These are phyloP conservation scores for Delichon dasypus DNA, from an alignment of 2,797 vertebrate genomes.

Conservation along the genomic window DNA sequence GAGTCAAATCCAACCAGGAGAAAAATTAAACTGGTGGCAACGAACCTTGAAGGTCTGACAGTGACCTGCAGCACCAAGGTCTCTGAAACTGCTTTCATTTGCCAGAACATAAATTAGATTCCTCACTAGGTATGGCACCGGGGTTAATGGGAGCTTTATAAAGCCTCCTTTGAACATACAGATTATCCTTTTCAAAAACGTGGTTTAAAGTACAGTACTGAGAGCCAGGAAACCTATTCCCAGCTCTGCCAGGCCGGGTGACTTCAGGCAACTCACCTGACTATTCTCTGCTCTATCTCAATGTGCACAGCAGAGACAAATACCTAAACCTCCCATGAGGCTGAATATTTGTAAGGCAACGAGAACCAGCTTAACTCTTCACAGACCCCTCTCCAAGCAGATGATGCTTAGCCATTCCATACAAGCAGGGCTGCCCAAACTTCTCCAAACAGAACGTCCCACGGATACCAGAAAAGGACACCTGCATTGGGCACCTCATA, in stretches of 20 bases:
- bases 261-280: constrained; percentile 2
- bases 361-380: not conserved
- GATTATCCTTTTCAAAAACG: constrained; percentile 56
- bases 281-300: not conserved
- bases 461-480: not conserved
- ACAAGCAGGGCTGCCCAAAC: not conserved
- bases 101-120: constrained; percentile 66
- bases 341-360: not conserved
- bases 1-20: not conserved
- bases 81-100: constrained; percentile 48
- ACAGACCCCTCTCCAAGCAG: not conserved
- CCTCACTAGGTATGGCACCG: constrained; percentile 18
- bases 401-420: not conserved
- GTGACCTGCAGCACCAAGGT: constrained; percentile 56
- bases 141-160: constrained; percentile 64
- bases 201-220: constrained; percentile 49
- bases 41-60: constrained; percentile 65
- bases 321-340: not conserved
- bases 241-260: constrained; percentile 23
- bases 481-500: not conserved
- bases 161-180: constrained; percentile 56
- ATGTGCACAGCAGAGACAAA: not conserved
- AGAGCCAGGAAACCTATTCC: constrained; percentile 24
- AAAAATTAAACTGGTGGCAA: constrained; percentile 65
- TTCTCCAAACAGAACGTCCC: not conserved